These are phyloP conservation scores for Pristis pectinata DNA, from an alignment of 2,797 vertebrate genomes.

Conservation along the genomic window DNA sequence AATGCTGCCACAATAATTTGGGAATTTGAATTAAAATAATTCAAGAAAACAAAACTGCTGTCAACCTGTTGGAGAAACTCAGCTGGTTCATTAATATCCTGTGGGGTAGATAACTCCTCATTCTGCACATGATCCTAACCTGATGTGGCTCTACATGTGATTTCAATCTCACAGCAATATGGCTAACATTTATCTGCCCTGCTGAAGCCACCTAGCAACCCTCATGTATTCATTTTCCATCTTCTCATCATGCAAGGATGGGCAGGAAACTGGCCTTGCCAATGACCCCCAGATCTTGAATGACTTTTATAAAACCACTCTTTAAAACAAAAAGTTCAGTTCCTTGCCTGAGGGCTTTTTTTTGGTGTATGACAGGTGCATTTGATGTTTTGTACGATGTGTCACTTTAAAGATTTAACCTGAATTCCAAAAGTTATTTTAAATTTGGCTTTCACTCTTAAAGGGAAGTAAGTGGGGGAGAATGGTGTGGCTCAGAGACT, in stretches of 20 bases:
- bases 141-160: background rate
- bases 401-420: background rate
- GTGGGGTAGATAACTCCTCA: background rate
- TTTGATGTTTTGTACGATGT: background rate
- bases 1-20: background rate
- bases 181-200: background rate
- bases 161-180: background rate
- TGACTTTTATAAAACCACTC: background rate
- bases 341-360: background rate
- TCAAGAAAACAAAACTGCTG: background rate
- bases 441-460: background rate
- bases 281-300: background rate
- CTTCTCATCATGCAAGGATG: background rate
- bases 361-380: background rate
- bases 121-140: background rate
- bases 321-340: background rate
- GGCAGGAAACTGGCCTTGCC: background rate
- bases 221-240: background rate
- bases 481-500: background rate
- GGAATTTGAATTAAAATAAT: background rate
- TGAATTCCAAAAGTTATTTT: background rate
- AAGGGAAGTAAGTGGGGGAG: background rate
- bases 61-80: background rate
- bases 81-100: background rate
- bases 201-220: background rate